phyloP scores from a whole-genome alignment of 2,113 vertebrate species.

The Hippocampus zosterae region DNA sequence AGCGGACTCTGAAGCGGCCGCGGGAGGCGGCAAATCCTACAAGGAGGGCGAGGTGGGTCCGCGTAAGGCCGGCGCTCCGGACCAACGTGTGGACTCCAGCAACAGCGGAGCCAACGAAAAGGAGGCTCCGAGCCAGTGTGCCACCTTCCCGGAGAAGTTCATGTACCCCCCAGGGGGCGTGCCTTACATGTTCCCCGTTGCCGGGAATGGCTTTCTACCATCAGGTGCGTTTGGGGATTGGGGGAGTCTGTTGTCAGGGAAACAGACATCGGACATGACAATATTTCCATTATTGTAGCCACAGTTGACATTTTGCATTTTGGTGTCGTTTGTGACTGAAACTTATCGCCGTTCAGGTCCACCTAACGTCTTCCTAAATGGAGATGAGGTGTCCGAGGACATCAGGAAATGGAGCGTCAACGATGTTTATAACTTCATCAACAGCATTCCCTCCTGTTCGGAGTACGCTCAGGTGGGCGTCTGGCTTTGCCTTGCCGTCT shows the following conservation, averaged over 20 bases:
- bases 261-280: neutral
- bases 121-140: slow-evolving; percentile 69
- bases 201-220: slow-evolving; percentile 68
- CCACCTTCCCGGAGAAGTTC: slow-evolving; percentile 79
- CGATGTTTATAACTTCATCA: slow-evolving; percentile 86
- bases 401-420: slow-evolving; percentile 88
- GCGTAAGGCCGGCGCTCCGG: slow-evolving; percentile 67
- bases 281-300: too few relatives aligned
- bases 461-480: slow-evolving; percentile 86
- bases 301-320: neutral
- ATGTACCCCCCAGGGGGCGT: slow-evolving; percentile 71
- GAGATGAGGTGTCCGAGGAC: slow-evolving; percentile 81
- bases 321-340: neutral
- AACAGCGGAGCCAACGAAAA: slow-evolving; percentile 69
- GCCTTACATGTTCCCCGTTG: slow-evolving; percentile 76
- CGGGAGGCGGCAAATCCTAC: slow-evolving; percentile 61
- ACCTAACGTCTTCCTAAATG: slow-evolving; percentile 73
- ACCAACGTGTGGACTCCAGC: slow-evolving; percentile 64
- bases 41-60: slow-evolving; percentile 72
- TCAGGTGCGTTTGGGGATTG: slow-evolving; percentile 52
- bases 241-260: neutral
- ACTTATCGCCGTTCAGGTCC: slow-evolving; percentile 65
- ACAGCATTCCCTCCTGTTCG: slow-evolving; percentile 83
- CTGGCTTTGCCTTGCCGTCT: neutral
- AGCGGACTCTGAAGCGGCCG: slow-evolving; percentile 62